Conservation (phyloP, 2,888 invertebrate species). For the Melangyna quadrimaculata region DNA sequence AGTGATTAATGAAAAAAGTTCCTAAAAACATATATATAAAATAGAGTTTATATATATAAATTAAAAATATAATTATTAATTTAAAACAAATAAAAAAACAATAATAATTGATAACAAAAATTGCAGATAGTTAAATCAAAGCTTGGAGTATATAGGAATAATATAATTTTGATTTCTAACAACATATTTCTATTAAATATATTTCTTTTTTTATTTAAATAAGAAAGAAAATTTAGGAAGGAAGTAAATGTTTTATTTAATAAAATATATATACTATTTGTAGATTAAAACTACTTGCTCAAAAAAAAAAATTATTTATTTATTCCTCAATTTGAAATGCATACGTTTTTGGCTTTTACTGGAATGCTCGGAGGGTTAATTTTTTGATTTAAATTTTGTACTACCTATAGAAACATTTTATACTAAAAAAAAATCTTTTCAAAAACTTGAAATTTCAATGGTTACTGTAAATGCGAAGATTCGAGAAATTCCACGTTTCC, state of each 20-base stretch:
- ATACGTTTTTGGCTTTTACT: not conserved
- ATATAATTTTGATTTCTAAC: conserved; percentile 26
- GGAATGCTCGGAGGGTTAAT: not conserved
- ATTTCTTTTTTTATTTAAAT: conserved; percentile 14
- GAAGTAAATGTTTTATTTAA: conserved; percentile 40
- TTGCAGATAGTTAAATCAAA: conserved; percentile 65
- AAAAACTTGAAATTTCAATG: no score
- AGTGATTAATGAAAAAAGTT: conserved; percentile 80
- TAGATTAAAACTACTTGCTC: conserved; percentile 74
- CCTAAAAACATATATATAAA: conserved; percentile 74
- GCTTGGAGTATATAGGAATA: conserved; percentile 56
- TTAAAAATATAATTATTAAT: conserved; percentile 45
- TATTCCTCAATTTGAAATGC: conserved; percentile 34
- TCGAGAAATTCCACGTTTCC: no score
- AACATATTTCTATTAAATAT: not conserved
- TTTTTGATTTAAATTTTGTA: no score
- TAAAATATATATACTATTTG: conserved; percentile 18
- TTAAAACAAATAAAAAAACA: conserved; percentile 36
- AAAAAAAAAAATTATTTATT: conserved; percentile 64
- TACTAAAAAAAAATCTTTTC: no score
- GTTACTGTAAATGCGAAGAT: no score
- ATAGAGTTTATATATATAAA: conserved; percentile 54
- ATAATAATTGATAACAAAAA: no score
- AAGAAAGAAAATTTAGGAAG: conserved; percentile 53
- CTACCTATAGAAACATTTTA: no score